phyloP scores from a whole-genome alignment of 2,888 invertebrate species.

The Nymphalis c-album region DNA sequence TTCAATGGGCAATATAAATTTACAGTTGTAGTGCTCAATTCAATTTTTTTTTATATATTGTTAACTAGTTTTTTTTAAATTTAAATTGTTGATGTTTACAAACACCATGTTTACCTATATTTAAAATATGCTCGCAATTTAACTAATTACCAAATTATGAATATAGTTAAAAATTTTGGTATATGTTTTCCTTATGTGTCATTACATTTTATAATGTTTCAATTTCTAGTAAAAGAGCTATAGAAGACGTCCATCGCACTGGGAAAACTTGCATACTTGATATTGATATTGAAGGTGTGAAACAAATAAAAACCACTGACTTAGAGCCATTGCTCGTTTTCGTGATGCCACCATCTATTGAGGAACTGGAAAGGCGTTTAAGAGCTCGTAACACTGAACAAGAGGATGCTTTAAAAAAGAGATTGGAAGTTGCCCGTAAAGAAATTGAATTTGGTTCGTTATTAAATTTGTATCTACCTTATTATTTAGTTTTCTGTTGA shows the following conservation, averaged over 20 bases:
- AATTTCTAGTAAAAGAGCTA: conserved; percentile 88
- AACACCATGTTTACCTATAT: no score
- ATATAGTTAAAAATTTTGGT: no score
- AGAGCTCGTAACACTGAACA: conserved; percentile 93
- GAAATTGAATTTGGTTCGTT: conserved; percentile 91
- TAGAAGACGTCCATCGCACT: conserved; percentile 87
- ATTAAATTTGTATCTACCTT: background rate
- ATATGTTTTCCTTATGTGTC: no score
- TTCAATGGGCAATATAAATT: no score
- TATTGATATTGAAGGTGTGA: conserved; percentile 97
- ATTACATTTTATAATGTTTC: background rate
- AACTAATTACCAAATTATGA: no score
- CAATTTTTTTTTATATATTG: no score
- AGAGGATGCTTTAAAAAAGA: conserved; percentile 89
- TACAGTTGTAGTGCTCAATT: no score
- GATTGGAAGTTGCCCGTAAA: conserved; percentile 88
- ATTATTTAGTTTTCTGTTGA: no score
- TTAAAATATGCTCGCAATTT: no score
- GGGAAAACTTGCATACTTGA: conserved; percentile 96
- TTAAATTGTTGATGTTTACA: no score
- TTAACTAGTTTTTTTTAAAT: no score
- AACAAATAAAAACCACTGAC: conserved; percentile 89
- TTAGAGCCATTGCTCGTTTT: conserved; percentile 93
- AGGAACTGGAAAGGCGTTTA: conserved; percentile 87
- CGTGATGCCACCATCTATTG: conserved; percentile 94